A percentile compares a stretch with the other conserved stretches of the same genome.
These are phyloP conservation scores for Hepsetus odoe DNA, from an alignment of 2,113 vertebrate species.

Conservation along the genomic window DNA sequence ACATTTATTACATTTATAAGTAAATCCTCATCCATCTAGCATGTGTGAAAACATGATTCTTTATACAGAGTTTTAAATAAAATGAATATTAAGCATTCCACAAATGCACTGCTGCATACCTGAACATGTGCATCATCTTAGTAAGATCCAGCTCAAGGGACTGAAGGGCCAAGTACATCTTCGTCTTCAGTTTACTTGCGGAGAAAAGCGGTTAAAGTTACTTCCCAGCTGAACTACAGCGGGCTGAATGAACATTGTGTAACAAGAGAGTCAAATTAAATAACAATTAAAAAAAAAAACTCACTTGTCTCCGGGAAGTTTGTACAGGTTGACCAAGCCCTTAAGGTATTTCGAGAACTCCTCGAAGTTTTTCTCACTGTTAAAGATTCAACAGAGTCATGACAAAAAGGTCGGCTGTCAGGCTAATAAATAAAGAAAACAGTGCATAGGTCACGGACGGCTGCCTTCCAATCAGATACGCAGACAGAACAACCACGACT, in stretches of 20 bases:
- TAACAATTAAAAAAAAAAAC: constrained; percentile 49
- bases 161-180: constrained; percentile 97
- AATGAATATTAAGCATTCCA: too few species aligned
- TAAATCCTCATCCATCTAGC: too few species aligned
- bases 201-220: not conserved
- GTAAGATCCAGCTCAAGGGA: constrained; percentile 95
- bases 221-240: constrained; percentile 19
- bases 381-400: constrained; percentile 9
- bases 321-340: constrained; percentile 95
- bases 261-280: too few species aligned
- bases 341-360: constrained; percentile 98
- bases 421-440: not conserved
- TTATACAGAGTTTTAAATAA: too few species aligned
- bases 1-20: too few species aligned
- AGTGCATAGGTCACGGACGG: too few species aligned
- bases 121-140: constrained; percentile 98
- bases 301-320: constrained; percentile 96
- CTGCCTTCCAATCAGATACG: not conserved
- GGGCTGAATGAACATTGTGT: not conserved
- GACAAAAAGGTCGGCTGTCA: not conserved
- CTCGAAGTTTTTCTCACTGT: constrained; percentile 96
- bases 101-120: constrained; percentile 69
- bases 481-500: not conserved
- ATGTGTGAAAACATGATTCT: too few species aligned
- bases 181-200: constrained; percentile 94